Evolutionary conservation across 2,888 invertebrate species (phyloP).

Genomic region (Mayetiola destructor): DNA sequence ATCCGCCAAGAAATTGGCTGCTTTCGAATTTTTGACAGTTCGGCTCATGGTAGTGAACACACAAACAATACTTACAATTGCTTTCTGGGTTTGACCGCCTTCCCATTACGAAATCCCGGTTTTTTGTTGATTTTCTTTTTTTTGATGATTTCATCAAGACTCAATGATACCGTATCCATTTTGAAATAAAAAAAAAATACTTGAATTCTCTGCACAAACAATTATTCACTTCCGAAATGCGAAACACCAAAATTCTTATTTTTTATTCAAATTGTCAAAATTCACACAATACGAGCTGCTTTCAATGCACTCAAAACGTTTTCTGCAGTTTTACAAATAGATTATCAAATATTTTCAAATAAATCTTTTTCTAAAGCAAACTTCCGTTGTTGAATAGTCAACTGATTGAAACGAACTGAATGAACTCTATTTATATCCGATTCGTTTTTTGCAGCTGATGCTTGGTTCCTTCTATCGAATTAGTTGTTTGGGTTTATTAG

Average conservation of each 20-base stretch:
- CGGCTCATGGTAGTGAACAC: not conserved
- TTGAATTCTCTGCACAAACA: not conserved
- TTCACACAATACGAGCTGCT: no score
- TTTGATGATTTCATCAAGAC: slow-evolving; percentile 28
- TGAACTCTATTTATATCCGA: no score
- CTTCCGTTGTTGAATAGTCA: no score
- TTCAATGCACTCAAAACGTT: no score
- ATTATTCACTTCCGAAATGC: not conserved
- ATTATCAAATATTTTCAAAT: no score
- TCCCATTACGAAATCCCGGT: slow-evolving; percentile 9
- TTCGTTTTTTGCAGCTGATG: no score
- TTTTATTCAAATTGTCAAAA: not conserved
- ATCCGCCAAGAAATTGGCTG: not conserved
- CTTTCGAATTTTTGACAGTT: not conserved
- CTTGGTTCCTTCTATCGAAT: no score
- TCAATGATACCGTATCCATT: slow-evolving; percentile 19
- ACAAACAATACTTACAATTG: not conserved
- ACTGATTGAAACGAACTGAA: no score
- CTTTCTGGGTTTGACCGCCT: not conserved
- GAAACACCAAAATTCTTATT: not conserved
- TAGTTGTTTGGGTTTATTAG: no score
- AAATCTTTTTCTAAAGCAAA: no score
- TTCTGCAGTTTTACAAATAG: no score
- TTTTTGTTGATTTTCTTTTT: slow-evolving; percentile 22
- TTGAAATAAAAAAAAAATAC: slow-evolving; percentile 30